A percentile compares a stretch with the other conserved stretches of the same genome.
These are phyloP conservation scores for Onchidella celtica DNA, from an alignment of 2,888 invertebrate species.

Conservation along the genomic window DNA sequence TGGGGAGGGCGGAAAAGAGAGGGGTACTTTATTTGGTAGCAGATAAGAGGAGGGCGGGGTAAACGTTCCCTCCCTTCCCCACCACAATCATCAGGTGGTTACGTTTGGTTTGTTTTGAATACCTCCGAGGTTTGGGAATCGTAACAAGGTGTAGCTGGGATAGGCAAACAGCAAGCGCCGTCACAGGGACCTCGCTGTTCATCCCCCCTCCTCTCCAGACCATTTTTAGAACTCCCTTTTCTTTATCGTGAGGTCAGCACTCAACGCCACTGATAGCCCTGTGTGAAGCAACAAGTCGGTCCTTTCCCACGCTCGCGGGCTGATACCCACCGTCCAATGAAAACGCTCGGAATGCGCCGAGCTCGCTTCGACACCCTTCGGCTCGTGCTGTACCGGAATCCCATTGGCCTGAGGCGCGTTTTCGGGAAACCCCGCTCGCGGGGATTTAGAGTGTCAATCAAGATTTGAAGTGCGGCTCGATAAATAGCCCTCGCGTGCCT, in stretches of 20 bases:
- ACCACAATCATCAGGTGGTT: slow-evolving; percentile 21
- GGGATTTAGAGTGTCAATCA: slow-evolving; percentile 35
- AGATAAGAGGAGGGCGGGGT: too few relatives aligned
- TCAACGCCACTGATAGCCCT: background rate
- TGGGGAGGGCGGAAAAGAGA: background rate
- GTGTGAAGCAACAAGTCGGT: slow-evolving; percentile 49
- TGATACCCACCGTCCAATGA: slow-evolving; percentile 21
- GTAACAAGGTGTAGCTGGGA: slow-evolving; percentile 26
- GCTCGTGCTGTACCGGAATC: slow-evolving; percentile 23
- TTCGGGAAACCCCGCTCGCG: slow-evolving; percentile 17
- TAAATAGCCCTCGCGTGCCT: slow-evolving; percentile 47
- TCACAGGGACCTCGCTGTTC: background rate
- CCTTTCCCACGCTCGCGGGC: slow-evolving; percentile 39
- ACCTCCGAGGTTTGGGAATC: background rate
- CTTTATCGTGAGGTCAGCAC: background rate
- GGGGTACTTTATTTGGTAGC: background rate
- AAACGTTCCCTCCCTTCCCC: too few relatives aligned
- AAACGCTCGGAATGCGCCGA: slow-evolving; percentile 41
- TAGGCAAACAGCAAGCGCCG: slow-evolving; percentile 10
- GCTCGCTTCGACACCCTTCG: slow-evolving; percentile 39
- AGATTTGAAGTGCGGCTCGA: slow-evolving; percentile 27
- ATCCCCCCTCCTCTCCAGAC: background rate
- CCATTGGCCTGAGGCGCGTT: slow-evolving; percentile 33
- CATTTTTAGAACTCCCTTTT: background rate
- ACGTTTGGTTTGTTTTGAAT: slow-evolving; percentile 7